Percentiles rank a stretch among this genome's conserved stretches.
These are phyloP conservation scores for Aramus guarauna DNA, from an alignment of 2,113 vertebrate genomes.

Conservation along the genomic window DNA sequence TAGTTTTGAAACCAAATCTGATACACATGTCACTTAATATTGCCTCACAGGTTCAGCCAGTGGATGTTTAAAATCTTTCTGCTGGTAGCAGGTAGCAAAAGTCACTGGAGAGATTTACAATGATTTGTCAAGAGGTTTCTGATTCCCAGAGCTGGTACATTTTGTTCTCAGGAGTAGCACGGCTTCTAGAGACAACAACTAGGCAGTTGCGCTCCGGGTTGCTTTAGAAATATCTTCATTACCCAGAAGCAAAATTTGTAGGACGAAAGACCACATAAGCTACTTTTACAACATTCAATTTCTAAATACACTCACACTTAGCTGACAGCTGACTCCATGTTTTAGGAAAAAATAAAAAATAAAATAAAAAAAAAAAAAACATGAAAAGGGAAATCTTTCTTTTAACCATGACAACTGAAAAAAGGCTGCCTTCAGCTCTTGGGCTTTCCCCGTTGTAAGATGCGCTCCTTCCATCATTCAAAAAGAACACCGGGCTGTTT, in stretches of 20 bases:
- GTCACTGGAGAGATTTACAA: conserved; percentile 6
- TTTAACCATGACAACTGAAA: neutral
- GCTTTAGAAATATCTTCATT: neutral
- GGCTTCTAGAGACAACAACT: neutral
- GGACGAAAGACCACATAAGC: neutral
- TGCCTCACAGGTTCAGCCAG: conserved; percentile 37
- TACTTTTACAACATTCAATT: neutral
- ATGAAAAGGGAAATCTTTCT: neutral
- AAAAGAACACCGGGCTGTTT: neutral
- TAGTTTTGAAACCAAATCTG: conserved; percentile 38
- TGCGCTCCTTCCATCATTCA: neutral
- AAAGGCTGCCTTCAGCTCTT: neutral
- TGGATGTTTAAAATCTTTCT: conserved; percentile 32
- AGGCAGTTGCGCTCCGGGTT: neutral
- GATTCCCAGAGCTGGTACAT: neutral
- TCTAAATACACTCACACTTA: neutral
- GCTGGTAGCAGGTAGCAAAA: conserved; percentile 46
- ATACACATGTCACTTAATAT: conserved; percentile 4
- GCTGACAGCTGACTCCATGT: neutral
- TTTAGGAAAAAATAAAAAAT: neutral
- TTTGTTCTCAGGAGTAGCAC: neutral
- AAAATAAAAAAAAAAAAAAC: too few relatives aligned
- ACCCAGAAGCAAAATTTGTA: neutral
- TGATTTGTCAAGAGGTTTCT: conserved; percentile 42
- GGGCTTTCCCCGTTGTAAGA: neutral